Percentiles rank a stretch among this genome's conserved stretches.
These are phyloP conservation scores for Tenthredo scrophulariae DNA, from an alignment of 2,888 invertebrate species.

Conservation along the genomic window DNA sequence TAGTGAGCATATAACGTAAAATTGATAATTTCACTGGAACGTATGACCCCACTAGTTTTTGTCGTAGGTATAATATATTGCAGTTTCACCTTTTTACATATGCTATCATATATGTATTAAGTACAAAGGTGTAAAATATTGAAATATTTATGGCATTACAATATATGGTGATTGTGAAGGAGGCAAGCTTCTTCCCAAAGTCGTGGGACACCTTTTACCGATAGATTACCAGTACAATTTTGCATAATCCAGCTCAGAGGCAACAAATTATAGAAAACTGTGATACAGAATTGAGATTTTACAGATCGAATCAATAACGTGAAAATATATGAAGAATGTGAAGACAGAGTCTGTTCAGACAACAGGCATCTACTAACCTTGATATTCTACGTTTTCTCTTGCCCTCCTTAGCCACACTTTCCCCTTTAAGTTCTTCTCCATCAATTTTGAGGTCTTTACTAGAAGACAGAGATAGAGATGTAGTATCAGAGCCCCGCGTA, in stretches of 20 bases:
- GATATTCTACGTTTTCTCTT: slow-evolving; percentile 68
- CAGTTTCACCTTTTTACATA: not conserved
- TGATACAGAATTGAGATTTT: not conserved
- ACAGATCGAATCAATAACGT: not conserved
- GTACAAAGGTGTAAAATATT: not conserved
- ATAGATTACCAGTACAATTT: not conserved
- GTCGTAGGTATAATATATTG: not conserved
- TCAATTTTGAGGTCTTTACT: slow-evolving; percentile 53
- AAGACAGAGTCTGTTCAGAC: slow-evolving; percentile 47
- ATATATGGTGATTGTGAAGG: not conserved
- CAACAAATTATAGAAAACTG: not conserved
- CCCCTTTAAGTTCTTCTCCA: slow-evolving; percentile 45
- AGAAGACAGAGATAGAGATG: slow-evolving; percentile 53
- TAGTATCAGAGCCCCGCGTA: slow-evolving; percentile 44
- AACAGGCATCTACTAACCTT: slow-evolving; percentile 62
- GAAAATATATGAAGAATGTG: slow-evolving; percentile 2
- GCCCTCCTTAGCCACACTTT: slow-evolving; percentile 56
- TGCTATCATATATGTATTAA: not conserved
- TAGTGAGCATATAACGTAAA: not conserved
- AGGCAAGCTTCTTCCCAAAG: not conserved
- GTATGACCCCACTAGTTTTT: not conserved
- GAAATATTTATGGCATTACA: not conserved
- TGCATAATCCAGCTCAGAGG: not conserved
- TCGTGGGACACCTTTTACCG: not conserved
- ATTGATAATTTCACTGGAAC: not conserved